Percentiles rank a stretch among this genome's conserved stretches.
Conservation (phyloP, 2,113 vertebrate species). For the Ploceus nigricollis region DNA sequence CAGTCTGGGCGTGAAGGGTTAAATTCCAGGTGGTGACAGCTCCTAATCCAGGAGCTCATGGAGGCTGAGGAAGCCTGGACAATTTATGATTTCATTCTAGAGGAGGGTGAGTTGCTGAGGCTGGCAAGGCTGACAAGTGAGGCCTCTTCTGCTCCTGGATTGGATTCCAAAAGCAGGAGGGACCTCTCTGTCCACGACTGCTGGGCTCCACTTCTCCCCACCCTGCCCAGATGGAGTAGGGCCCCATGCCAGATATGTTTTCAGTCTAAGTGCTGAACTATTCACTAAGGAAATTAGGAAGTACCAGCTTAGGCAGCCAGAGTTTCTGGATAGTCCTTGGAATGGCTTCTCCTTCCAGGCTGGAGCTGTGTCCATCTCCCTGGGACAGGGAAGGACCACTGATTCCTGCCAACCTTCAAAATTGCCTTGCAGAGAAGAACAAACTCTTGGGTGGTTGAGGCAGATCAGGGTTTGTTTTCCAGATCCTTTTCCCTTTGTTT, state of each 20-base stretch:
- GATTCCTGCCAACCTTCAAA: not conserved
- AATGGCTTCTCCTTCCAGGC: not conserved
- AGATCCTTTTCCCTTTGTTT: not conserved
- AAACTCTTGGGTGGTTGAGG: not conserved
- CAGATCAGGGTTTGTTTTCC: not conserved
- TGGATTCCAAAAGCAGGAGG: not conserved
- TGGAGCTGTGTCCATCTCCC: not conserved
- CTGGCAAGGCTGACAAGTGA: not conserved
- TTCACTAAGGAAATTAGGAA: not conserved
- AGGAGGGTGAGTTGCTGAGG: not conserved
- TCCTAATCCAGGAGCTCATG: not conserved
- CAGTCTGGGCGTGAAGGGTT: not conserved
- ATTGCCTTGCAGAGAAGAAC: not conserved
- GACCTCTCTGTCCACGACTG: not conserved
- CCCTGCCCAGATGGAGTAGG: not conserved
- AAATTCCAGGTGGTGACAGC: not conserved
- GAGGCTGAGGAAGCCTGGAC: not conserved
- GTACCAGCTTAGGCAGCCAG: not conserved
- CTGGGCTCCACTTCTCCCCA: not conserved
- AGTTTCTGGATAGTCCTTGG: not conserved
- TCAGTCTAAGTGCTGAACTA: not conserved
- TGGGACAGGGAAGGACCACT: not conserved
- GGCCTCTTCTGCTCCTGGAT: not conserved
- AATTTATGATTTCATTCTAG: not conserved
- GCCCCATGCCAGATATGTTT: accelerated